These are phyloP conservation scores for Laodelphax striatellus DNA, from an alignment of 1,140 invertebrate species.

Conservation along the genomic window DNA sequence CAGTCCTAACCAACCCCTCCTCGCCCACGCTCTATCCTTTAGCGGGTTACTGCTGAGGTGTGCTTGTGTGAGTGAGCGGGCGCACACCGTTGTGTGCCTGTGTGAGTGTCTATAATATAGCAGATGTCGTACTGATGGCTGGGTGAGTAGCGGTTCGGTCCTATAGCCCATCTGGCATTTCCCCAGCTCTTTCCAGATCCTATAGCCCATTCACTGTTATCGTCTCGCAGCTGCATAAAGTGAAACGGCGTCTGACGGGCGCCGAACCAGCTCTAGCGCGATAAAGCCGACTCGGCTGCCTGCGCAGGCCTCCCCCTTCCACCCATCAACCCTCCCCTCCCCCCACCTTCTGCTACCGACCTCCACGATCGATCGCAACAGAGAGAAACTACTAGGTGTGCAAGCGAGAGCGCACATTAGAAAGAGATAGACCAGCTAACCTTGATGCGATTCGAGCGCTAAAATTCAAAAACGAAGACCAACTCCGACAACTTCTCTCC, in stretches of 20 bases:
- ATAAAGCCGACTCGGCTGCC: slow-evolving; percentile 10
- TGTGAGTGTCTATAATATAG: slow-evolving; percentile 11
- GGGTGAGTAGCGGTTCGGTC: slow-evolving; percentile 6
- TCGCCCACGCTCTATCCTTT: not conserved
- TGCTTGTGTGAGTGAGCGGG: too few relatives aligned
- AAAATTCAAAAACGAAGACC: slow-evolving; percentile 13
- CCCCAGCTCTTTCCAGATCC: slow-evolving; percentile 39
- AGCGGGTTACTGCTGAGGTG: too few relatives aligned
- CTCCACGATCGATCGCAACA: slow-evolving; percentile 9
- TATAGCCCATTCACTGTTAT: slow-evolving; percentile 43
- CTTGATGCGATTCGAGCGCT: slow-evolving; percentile 4
- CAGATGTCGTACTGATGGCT: slow-evolving; percentile 14
- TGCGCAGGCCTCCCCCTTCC: slow-evolving; percentile 9
- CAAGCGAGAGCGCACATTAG: not conserved
- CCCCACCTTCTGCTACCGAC: not conserved
- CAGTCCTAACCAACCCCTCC: not conserved
- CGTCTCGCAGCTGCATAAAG: slow-evolving; percentile 44
- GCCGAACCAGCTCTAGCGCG: slow-evolving; percentile 26
- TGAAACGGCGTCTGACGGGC: slow-evolving; percentile 32
- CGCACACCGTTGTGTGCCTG: too few relatives aligned
- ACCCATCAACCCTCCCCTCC: too few relatives aligned
- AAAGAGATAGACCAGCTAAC: not conserved
- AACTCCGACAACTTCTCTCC: not conserved
- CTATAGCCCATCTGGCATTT: slow-evolving; percentile 42
- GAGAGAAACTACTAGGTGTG: not conserved